Evolutionary conservation across 2,888 invertebrate genomes (phyloP).

Genomic region (Cryptocheilus praepositus): DNA sequence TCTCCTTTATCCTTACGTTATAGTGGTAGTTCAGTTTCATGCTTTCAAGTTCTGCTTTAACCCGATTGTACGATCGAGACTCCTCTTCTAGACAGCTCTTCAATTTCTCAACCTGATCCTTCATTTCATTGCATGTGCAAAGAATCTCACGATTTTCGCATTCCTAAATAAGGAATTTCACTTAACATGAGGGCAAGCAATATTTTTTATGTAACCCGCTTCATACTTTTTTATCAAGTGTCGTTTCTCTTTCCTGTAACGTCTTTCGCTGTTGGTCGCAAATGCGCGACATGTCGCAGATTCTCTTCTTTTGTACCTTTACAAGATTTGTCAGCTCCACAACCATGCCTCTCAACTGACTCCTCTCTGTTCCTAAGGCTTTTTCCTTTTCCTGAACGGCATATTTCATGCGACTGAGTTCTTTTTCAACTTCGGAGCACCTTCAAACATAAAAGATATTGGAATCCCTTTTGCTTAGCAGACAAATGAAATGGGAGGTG

Average conservation of each 20-base stretch:
- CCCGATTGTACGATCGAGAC: conserved; percentile 34
- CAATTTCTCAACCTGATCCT: conserved; percentile 47
- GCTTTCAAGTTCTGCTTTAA: conserved; percentile 51
- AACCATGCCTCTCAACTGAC: conserved; percentile 50
- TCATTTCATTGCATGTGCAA: conserved; percentile 42
- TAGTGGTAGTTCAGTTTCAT: conserved; percentile 52
- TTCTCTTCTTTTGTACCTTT: conserved; percentile 54
- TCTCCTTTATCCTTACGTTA: conserved; percentile 58
- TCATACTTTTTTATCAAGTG: conserved; percentile 48
- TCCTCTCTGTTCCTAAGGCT: conserved; percentile 46
- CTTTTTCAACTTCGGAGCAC: conserved; percentile 50
- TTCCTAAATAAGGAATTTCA: conserved; percentile 24
- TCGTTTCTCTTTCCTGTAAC: conserved; percentile 48
- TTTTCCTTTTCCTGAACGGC: conserved; percentile 51
- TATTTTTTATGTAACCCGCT: neutral
- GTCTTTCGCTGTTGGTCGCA: conserved; percentile 51
- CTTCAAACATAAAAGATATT: conserved; percentile 39
- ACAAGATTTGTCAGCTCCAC: conserved; percentile 51
- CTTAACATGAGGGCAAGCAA: too few relatives aligned
- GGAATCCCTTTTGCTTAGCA: too few relatives aligned
- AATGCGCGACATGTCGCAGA: conserved; percentile 52
- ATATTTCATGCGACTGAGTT: conserved; percentile 49
- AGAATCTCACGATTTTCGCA: conserved; percentile 40
- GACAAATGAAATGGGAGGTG: too few relatives aligned
- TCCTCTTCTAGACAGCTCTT: conserved; percentile 46